phyloP scores from a whole-genome alignment of 2,113 vertebrate genomes.

The Psophia crepitans region DNA sequence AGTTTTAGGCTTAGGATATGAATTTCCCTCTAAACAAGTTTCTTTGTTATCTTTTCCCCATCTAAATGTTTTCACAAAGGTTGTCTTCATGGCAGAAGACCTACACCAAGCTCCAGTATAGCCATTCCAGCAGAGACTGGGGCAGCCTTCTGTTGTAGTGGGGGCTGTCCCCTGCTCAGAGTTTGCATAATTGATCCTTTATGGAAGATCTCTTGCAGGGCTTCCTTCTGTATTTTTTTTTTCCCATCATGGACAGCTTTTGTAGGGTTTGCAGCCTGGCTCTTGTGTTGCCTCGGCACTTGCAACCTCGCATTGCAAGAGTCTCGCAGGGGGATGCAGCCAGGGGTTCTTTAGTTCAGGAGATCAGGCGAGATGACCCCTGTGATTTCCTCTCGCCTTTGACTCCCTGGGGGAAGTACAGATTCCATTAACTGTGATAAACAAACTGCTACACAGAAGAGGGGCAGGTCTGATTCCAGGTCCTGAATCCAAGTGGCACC shows the following conservation, averaged over 20 bases:
- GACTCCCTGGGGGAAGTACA: background rate
- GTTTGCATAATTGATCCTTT: background rate
- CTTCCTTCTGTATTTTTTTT: background rate
- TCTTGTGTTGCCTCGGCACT: background rate
- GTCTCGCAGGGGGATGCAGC: background rate
- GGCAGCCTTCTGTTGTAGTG: background rate
- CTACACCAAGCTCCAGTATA: background rate
- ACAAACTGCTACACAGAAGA: background rate
- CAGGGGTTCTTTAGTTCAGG: background rate
- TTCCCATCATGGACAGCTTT: rapidly evolving
- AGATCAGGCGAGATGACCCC: background rate
- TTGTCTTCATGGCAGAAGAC: background rate
- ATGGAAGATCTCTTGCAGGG: background rate
- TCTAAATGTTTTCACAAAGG: background rate
- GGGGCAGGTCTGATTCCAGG: background rate
- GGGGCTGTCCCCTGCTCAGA: background rate
- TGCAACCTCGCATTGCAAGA: background rate
- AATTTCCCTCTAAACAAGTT: background rate
- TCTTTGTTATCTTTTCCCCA: background rate
- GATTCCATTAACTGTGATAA: background rate
- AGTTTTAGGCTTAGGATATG: background rate
- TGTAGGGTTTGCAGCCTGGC: background rate
- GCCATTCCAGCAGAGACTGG: background rate
- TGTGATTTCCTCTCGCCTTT: background rate
- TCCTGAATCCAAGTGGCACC: background rate